phyloP scores from a whole-genome alignment of 2,113 vertebrate species.

The Rousettus leschenaultii region DNA sequence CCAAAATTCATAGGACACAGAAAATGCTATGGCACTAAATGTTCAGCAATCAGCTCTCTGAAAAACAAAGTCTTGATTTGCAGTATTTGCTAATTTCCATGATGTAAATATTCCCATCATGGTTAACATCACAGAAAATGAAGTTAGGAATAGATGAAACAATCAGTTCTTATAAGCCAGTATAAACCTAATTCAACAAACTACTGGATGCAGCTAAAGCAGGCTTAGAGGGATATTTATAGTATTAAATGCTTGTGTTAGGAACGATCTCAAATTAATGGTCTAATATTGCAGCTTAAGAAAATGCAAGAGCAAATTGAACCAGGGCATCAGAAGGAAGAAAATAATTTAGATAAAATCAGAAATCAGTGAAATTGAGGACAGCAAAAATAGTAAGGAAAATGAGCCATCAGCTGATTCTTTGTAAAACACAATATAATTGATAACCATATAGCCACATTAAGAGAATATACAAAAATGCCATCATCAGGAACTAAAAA shows the following conservation, averaged over 20 bases:
- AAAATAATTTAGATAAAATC: neutral
- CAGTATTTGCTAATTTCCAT: neutral
- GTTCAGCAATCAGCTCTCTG: neutral
- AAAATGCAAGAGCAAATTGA: neutral
- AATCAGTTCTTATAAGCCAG: neutral
- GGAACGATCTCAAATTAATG: neutral
- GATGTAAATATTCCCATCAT: neutral
- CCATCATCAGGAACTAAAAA: neutral
- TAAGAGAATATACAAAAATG: neutral
- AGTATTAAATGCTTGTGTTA: neutral
- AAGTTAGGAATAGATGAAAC: neutral
- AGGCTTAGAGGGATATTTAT: neutral
- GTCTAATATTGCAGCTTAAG: neutral
- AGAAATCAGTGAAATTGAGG: neutral
- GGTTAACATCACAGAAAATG: neutral
- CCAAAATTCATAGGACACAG: neutral
- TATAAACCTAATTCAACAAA: neutral
- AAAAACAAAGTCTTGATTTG: neutral
- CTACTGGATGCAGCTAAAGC: neutral
- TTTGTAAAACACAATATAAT: neutral
- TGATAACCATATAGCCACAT: neutral
- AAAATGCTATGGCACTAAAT: neutral
- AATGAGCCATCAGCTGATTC: neutral
- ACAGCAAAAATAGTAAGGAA: neutral
- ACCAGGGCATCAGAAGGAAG: neutral